Evolutionary conservation across 1,140 invertebrate species (phyloP).

Genomic region (Andrena cerasifolii): DNA sequence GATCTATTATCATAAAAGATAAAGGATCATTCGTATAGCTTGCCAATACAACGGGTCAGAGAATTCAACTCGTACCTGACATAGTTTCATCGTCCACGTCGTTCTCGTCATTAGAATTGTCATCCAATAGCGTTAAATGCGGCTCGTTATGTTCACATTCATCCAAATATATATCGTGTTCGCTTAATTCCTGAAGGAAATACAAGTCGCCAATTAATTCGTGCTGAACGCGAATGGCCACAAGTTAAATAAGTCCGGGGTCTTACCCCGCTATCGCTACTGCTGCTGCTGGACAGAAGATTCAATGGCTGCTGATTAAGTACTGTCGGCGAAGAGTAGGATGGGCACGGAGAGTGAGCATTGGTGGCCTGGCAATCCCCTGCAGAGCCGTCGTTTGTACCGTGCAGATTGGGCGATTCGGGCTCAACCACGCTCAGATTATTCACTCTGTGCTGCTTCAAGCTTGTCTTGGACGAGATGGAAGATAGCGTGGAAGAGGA

Average conservation of each 20-base stretch:
- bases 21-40: background rate
- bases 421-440: conserved; percentile 56
- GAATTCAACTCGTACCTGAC: conserved; percentile 83
- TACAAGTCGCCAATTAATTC: conserved; percentile 17
- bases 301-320: conserved; percentile 74
- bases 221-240: background rate
- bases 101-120: conserved; percentile 89
- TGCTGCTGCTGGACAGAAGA: conserved; percentile 80
- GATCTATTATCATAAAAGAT: background rate
- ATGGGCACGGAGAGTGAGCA: conserved; percentile 61
- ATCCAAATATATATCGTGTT: conserved; percentile 86
- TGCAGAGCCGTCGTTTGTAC: conserved; percentile 54
- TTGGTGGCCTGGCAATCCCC: conserved; percentile 63
- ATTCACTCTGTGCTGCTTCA: conserved; percentile 65
- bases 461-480: conserved; percentile 58
- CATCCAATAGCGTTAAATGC: conserved; percentile 79
- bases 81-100: conserved; percentile 93
- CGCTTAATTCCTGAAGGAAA: conserved; percentile 86
- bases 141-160: conserved; percentile 80
- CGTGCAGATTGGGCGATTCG: conserved; percentile 46
- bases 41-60: background rate
- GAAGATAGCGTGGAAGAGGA: conserved; percentile 70
- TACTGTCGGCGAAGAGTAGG: conserved; percentile 71
- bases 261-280: conserved; percentile 80
- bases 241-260: no score